These are phyloP conservation scores for Merodon equestris DNA, from an alignment of 2,888 invertebrate genomes.

Conservation along the genomic window DNA sequence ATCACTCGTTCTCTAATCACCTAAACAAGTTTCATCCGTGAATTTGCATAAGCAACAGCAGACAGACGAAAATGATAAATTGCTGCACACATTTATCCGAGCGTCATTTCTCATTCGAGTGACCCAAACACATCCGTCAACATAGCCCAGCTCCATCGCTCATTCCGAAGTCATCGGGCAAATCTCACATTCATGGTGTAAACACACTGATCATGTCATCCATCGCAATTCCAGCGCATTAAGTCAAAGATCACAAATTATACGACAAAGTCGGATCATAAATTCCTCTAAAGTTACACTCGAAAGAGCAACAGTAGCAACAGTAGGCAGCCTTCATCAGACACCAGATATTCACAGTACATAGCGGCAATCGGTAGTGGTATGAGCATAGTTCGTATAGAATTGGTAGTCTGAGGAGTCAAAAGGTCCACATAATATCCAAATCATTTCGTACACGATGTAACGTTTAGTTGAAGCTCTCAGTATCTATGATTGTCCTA, in stretches of 20 bases:
- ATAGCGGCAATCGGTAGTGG: background rate
- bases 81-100: too few relatives aligned
- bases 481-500: conserved; percentile 46
- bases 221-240: conserved; percentile 20
- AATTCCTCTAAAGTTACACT: conserved; percentile 44
- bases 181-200: conserved; percentile 32
- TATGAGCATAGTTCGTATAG: background rate
- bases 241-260: conserved; percentile 58
- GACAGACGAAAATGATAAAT: too few relatives aligned
- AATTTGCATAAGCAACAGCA: too few relatives aligned
- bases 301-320: conserved; percentile 51
- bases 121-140: conserved; percentile 5
- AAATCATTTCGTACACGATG: conserved; percentile 49
- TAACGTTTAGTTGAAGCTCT: conserved; percentile 37
- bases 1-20: too few relatives aligned
- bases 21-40: too few relatives aligned
- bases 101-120: too few relatives aligned
- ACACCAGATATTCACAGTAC: too few relatives aligned
- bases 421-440: conserved; percentile 48
- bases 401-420: conserved; percentile 24
- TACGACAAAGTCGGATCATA: conserved; percentile 46
- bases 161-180: background rate
- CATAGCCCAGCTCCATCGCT: background rate
- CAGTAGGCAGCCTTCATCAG: conserved; percentile 19
- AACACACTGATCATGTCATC: conserved; percentile 37